Percentiles rank a stretch among this genome's conserved stretches.
These are phyloP conservation scores for Benitochromis conjunctus DNA, from an alignment of 2,113 vertebrate genomes.

Conservation along the genomic window DNA sequence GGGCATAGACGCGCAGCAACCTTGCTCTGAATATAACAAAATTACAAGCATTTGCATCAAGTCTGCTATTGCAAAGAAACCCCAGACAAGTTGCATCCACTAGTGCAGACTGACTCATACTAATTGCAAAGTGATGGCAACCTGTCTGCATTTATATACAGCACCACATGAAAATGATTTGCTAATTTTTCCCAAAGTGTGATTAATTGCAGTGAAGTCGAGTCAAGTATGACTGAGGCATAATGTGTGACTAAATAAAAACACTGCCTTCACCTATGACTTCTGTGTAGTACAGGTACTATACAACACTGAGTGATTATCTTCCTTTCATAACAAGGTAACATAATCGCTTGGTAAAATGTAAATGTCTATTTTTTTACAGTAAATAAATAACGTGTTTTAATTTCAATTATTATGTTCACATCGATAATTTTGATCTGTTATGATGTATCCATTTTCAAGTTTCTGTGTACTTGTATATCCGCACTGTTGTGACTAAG, in stretches of 20 bases:
- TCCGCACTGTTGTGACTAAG: not conserved
- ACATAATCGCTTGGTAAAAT: not conserved
- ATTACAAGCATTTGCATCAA: not conserved
- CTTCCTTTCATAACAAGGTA: not conserved
- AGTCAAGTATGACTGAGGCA: not conserved
- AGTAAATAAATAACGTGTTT: not conserved
- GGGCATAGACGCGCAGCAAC: not conserved
- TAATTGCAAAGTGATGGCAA: not conserved
- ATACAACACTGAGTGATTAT: not conserved
- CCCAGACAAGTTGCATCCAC: not conserved
- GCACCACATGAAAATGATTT: accelerated
- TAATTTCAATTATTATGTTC: not conserved
- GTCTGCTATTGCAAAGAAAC: not conserved
- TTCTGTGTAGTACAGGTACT: not conserved
- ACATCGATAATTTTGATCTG: not conserved
- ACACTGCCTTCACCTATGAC: not conserved
- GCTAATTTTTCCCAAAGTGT: not conserved
- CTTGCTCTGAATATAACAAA: not conserved
- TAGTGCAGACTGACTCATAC: accelerated
- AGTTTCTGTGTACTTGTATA: not conserved
- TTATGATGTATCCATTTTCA: not conserved
- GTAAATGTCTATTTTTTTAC: not conserved
- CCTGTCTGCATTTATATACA: not conserved
- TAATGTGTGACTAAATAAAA: not conserved
- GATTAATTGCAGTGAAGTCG: not conserved